phyloP scores from a whole-genome alignment of 1,140 invertebrate species.

The Drosophila melanica region DNA sequence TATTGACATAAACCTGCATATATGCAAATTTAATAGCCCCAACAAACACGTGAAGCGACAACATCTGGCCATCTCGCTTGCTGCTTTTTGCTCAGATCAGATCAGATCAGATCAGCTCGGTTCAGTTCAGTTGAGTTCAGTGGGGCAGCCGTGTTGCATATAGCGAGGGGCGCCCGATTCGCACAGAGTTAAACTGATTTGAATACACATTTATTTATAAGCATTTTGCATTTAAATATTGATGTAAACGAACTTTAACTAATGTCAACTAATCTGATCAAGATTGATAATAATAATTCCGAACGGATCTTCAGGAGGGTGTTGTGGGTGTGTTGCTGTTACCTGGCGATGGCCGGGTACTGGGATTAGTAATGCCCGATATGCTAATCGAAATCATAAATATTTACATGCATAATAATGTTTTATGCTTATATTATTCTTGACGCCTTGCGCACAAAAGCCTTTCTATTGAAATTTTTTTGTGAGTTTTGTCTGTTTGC shows the following conservation, averaged over 20 bases:
- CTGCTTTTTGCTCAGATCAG: not conserved
- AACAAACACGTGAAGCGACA: conserved; percentile 52
- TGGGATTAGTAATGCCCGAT: conserved; percentile 7
- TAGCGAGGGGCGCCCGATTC: not conserved
- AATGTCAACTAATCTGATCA: conserved; percentile 12
- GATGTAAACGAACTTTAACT: conserved; percentile 68
- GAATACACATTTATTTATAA: conserved; percentile 27
- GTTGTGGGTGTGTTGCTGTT: not conserved
- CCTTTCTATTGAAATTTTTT: conserved; percentile 31
- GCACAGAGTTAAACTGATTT: conserved; percentile 5
- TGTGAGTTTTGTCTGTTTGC: conserved; percentile 33
- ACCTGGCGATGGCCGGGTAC: not conserved
- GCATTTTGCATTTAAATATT: conserved; percentile 32
- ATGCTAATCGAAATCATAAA: conserved; percentile 32
- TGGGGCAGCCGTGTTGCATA: conserved; percentile 21
- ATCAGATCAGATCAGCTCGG: not conserved
- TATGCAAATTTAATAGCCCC: conserved; percentile 49
- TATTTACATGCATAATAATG: conserved; percentile 24
- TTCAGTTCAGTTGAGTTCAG: not conserved
- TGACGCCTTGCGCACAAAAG: conserved; percentile 41
- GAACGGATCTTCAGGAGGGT: not conserved
- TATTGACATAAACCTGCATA: conserved; percentile 31
- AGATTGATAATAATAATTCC: conserved; percentile 25
- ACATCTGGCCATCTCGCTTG: conserved; percentile 1
- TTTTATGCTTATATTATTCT: conserved; percentile 32